A percentile compares a stretch with the other conserved stretches of the same genome.
Conservation (phyloP, 2,797 vertebrate species). For the Girardinus metallicus region DNA sequence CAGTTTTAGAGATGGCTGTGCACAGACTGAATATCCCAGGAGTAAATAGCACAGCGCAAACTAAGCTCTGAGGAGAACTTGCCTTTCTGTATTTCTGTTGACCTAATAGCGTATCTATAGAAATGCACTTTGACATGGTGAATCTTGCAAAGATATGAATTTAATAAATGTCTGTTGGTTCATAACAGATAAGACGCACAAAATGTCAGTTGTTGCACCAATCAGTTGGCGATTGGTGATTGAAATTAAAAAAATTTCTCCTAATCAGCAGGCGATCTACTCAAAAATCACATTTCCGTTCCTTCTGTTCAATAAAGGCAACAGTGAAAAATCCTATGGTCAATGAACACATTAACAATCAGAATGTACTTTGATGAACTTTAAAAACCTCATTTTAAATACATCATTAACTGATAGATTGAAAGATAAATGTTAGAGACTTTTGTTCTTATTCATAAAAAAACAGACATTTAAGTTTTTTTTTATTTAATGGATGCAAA, state of each 20-base stretch:
- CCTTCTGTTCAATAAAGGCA: background rate
- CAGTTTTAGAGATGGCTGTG: background rate
- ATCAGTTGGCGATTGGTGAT: background rate
- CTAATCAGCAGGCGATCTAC: background rate
- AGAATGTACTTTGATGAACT: background rate
- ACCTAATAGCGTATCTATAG: background rate
- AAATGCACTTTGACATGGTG: background rate
- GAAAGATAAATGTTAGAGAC: background rate
- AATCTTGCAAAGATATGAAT: background rate
- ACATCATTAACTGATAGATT: background rate
- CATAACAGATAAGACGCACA: background rate
- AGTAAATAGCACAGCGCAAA: background rate
- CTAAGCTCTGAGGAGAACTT: background rate
- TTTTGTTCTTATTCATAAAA: background rate
- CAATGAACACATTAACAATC: background rate
- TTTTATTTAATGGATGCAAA: background rate
- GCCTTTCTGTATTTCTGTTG: background rate
- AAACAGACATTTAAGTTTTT: background rate
- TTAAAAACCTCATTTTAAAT: background rate
- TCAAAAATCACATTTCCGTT: background rate
- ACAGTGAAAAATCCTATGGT: background rate
- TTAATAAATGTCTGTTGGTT: background rate
- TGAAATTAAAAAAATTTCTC: background rate
- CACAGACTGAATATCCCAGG: background rate
- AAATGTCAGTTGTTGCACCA: background rate